Conservation (phyloP, 2,797 vertebrate species). For the Paguma larvata region DNA sequence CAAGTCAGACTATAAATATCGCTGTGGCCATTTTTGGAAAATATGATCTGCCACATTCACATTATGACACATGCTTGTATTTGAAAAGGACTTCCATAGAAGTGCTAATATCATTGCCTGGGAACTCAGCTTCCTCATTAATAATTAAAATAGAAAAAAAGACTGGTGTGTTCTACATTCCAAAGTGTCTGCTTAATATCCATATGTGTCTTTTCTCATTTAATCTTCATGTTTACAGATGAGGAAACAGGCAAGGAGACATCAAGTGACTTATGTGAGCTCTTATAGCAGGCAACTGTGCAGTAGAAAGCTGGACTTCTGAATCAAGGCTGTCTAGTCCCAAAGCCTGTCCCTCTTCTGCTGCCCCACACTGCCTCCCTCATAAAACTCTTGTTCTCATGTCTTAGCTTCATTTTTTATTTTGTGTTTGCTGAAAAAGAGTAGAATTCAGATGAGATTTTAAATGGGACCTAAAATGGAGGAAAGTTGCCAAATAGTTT, state of each 20-base stretch:
- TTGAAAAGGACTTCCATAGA: neutral
- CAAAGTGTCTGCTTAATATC: neutral
- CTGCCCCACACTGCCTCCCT: neutral
- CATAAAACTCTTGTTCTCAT: neutral
- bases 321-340: neutral
- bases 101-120: neutral
- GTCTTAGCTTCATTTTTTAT: neutral
- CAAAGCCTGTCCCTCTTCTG: neutral
- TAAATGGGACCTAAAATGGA: neutral
- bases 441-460: conserved; percentile 31
- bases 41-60: neutral
- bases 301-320: neutral
- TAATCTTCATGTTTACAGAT: neutral
- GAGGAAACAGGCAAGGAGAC: neutral
- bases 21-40: neutral
- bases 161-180: neutral
- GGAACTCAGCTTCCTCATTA: neutral
- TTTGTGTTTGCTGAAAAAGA: neutral
- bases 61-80: neutral
- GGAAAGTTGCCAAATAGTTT: neutral
- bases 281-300: neutral
- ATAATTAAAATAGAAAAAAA: neutral
- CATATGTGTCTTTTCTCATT: neutral
- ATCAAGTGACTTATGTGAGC: neutral
- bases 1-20: neutral